Conservation (phyloP, 2,113 vertebrate genomes). For the Herpailurus yagouaroundi region DNA sequence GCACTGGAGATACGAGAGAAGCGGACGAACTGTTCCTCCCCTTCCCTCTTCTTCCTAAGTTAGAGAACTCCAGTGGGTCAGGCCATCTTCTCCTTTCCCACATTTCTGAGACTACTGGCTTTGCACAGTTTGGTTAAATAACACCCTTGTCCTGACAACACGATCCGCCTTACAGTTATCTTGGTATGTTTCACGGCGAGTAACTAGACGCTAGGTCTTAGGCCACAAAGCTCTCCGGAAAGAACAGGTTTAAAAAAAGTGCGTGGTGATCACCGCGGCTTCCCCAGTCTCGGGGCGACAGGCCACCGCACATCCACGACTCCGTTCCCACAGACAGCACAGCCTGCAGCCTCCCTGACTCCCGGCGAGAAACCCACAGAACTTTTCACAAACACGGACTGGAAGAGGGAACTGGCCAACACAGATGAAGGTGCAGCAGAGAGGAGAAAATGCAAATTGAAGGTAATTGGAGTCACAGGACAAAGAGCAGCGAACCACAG, state of each 20-base stretch:
- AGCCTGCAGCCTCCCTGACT: rapidly evolving
- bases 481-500: rapidly evolving
- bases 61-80: neutral
- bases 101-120: neutral
- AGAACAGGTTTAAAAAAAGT: neutral
- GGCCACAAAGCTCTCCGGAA: neutral
- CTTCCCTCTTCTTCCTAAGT: neutral
- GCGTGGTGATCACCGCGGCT: neutral
- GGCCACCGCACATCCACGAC: neutral
- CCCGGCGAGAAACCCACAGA: neutral
- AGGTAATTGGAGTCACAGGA: neutral
- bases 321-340: neutral
- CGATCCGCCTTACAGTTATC: neutral
- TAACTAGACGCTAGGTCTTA: neutral
- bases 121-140: neutral
- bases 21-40: too few species aligned
- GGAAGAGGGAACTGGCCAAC: neutral
- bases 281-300: neutral
- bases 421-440: neutral
- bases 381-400: neutral
- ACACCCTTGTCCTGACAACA: neutral
- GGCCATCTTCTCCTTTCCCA: neutral
- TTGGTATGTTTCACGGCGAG: too few species aligned
- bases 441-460: neutral
- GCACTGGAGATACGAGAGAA: rapidly evolving